Evolutionary conservation across 2,888 invertebrate genomes (phyloP).

Genomic region (Stenoptilia bipunctidactyla): DNA sequence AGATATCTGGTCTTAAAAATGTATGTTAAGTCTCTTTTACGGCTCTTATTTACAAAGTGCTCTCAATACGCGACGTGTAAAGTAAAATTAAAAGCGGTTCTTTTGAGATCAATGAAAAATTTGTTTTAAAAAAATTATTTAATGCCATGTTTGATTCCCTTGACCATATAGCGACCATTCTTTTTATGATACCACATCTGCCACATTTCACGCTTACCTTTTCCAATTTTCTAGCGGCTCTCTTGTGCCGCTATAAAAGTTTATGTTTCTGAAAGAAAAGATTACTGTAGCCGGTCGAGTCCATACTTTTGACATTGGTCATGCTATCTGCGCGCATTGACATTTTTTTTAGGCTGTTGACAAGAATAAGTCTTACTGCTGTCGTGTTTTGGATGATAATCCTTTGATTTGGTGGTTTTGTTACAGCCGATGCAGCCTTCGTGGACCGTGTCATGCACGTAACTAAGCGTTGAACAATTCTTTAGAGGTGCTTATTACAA

Average conservation of each 20-base stretch:
- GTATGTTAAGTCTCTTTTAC: no score
- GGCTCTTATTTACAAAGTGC: no score
- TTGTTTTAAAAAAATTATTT: no score
- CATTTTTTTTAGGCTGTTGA: not conserved
- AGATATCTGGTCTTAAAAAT: no score
- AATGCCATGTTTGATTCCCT: not conserved
- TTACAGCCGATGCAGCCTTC: constrained; percentile 24
- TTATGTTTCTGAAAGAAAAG: constrained; percentile 54
- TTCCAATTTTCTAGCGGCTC: constrained; percentile 57
- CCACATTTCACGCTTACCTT: constrained; percentile 59
- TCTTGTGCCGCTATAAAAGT: constrained; percentile 53
- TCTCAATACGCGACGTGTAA: no score
- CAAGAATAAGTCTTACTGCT: constrained; percentile 19
- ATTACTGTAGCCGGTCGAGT: constrained; percentile 41
- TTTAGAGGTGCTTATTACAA: constrained; percentile 66
- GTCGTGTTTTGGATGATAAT: constrained; percentile 17
- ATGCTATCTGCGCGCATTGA: constrained; percentile 36
- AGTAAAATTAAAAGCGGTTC: no score
- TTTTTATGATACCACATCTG: constrained; percentile 36
- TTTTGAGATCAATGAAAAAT: no score
- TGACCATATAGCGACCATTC: not conserved
- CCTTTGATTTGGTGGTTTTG: constrained; percentile 12
- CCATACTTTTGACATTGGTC: constrained; percentile 47
- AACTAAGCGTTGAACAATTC: constrained; percentile 57
- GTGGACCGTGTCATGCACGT: constrained; percentile 49